These are phyloP conservation scores for Trachelipus rathkii DNA, from an alignment of 1,140 invertebrate species.

Conservation along the genomic window DNA sequence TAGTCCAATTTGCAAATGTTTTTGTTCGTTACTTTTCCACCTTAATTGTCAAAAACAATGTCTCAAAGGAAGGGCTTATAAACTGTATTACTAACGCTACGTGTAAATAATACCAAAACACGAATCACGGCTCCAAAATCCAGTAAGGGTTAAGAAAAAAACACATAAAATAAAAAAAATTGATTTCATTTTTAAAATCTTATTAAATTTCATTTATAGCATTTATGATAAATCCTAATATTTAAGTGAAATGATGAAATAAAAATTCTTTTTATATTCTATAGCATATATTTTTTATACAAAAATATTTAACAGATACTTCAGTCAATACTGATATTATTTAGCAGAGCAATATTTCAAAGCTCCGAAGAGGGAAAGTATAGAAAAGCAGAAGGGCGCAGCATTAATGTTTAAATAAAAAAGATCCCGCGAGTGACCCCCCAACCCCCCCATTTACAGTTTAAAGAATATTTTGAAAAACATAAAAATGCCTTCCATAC, in stretches of 20 bases:
- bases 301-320: conserved; percentile 9
- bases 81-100: no score
- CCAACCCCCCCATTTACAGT: neutral
- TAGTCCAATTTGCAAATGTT: neutral
- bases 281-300: conserved; percentile 10
- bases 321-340: conserved; percentile 13
- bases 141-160: neutral
- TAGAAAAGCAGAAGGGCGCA: neutral
- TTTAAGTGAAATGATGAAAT: neutral
- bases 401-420: neutral
- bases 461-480: neutral
- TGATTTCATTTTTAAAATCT: neutral
- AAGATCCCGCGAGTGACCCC: neutral
- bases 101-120: no score
- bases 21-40: neutral
- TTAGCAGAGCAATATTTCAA: neutral
- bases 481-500: neutral
- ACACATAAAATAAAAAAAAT: neutral
- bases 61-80: neutral
- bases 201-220: neutral
- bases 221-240: neutral
- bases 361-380: neutral
- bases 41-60: neutral
- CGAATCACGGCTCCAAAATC: neutral
- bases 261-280: neutral